These are phyloP conservation scores for Drosophila pachea DNA, from an alignment of 1,140 invertebrate genomes.

Conservation along the genomic window DNA sequence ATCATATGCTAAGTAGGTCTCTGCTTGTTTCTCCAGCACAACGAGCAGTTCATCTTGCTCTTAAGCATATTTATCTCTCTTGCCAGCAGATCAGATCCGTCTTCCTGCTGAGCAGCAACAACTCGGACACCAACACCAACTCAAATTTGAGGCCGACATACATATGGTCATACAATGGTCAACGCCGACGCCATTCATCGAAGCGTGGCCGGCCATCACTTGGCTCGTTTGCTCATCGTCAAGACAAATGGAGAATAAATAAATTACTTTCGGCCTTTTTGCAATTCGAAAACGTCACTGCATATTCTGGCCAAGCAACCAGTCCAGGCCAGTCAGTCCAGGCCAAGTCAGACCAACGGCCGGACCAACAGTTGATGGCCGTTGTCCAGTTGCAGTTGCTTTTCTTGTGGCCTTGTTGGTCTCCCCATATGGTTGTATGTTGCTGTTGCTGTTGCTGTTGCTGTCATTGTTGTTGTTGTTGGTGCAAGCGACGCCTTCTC, in stretches of 20 bases:
- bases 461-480: no score
- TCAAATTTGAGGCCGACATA: constrained; percentile 4
- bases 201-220: constrained; percentile 69
- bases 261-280: constrained; percentile 76
- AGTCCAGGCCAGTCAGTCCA: neutral
- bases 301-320: constrained; percentile 51
- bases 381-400: constrained; percentile 59
- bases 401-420: constrained; percentile 48
- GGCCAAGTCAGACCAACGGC: neutral
- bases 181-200: constrained; percentile 68
- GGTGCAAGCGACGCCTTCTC: constrained; percentile 59
- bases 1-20: no score
- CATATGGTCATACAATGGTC: neutral
- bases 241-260: constrained; percentile 77
- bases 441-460: constrained; percentile 42
- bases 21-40: no score
- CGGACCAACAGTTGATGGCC: constrained; percentile 51
- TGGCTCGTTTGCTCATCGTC: constrained; percentile 77
- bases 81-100: constrained; percentile 7
- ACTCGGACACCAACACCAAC: no score
- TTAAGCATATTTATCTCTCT: constrained; percentile 23
- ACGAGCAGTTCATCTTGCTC: no score
- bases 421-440: constrained; percentile 26
- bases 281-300: constrained; percentile 70
- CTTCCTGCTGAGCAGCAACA: neutral